Evolutionary conservation across 2,113 vertebrate species (phyloP).

Genomic region (Murina feae): DNA sequence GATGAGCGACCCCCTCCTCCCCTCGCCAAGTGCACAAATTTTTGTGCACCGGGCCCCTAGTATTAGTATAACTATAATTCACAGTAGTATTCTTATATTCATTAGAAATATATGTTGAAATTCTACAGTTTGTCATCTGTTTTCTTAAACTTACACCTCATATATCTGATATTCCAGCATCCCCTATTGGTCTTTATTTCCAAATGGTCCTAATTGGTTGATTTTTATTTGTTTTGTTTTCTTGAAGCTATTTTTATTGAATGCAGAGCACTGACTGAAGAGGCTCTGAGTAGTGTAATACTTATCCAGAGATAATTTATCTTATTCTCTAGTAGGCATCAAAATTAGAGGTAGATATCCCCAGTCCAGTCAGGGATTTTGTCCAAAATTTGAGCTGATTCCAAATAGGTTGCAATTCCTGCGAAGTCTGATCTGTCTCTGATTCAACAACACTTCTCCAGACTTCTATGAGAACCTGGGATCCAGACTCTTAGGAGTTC

Average conservation of each 20-base stretch:
- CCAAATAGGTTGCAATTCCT: rapidly evolving
- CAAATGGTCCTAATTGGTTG: not conserved
- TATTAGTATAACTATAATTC: not conserved
- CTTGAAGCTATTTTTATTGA: not conserved
- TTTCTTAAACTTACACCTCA: not conserved
- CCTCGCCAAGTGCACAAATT: too few relatives aligned
- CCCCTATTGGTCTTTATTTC: not conserved
- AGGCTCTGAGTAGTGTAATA: not conserved
- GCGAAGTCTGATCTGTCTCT: not conserved
- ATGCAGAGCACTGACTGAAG: not conserved
- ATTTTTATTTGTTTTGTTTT: not conserved
- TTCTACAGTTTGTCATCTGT: not conserved
- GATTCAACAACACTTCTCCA: not conserved
- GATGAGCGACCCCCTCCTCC: too few relatives aligned
- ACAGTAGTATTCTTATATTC: not conserved
- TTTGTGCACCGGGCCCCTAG: too few relatives aligned
- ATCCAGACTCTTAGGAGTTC: not conserved
- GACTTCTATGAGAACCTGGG: not conserved
- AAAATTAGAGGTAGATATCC: not conserved
- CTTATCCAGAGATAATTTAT: not conserved
- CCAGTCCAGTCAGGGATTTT: not conserved
- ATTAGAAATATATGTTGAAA: conserved; percentile 19
- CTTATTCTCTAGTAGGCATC: not conserved
- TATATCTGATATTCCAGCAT: not conserved
- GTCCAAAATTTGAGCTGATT: not conserved